Conservation (phyloP, 2,797 vertebrate genomes). For the Diplodus sargus region DNA sequence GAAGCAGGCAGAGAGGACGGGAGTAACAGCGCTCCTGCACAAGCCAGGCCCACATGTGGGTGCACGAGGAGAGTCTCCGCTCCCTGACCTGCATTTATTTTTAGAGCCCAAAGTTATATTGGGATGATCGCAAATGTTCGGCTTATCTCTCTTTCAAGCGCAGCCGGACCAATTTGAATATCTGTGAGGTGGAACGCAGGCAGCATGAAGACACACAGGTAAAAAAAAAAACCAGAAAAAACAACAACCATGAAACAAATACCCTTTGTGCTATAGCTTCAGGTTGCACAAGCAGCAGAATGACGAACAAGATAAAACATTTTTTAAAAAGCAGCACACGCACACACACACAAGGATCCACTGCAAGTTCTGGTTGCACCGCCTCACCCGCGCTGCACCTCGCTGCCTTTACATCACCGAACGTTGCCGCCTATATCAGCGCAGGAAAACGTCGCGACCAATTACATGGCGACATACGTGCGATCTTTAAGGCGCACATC, state of each 20-base stretch:
- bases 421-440: neutral
- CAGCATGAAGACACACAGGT: neutral
- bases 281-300: constrained; percentile 3
- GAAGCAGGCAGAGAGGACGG: constrained; percentile 61
- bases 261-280: neutral
- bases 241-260: neutral
- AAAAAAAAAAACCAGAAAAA: neutral
- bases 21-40: constrained; percentile 60
- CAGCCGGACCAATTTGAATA: constrained; percentile 56
- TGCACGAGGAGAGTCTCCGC: constrained; percentile 67
- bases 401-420: constrained; percentile 16
- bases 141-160: constrained; percentile 70
- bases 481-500: constrained; percentile 59
- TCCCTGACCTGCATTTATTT: constrained; percentile 81
- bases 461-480: constrained; percentile 57
- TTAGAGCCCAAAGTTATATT: constrained; percentile 80
- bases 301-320: neutral
- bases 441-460: constrained; percentile 32
- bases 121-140: constrained; percentile 74
- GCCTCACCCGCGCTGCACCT: neutral
- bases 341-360: neutral
- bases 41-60: constrained; percentile 75
- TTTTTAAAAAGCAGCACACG: neutral
- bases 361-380: constrained; percentile 1
- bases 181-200: constrained; percentile 24